Base-by-base conservation (phyloP, 1,140 invertebrate species). In the Chironomus striatipennis region DNA sequence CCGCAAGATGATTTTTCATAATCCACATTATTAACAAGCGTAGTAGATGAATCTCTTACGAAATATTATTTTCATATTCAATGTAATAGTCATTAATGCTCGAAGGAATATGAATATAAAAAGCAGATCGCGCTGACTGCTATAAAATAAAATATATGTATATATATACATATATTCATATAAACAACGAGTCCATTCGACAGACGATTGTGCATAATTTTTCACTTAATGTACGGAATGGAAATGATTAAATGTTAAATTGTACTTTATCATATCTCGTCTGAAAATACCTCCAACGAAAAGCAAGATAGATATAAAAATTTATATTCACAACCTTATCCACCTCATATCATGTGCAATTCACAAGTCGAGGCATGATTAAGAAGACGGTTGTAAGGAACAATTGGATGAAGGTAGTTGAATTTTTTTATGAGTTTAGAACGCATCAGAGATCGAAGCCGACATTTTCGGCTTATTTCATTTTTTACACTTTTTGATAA, bases 221-320 rank as follows among this genome's bases (percentile, higher is more conserved):
- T 70, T 70, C 65, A 70, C 65, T 70, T 70, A 70, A 21, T 70
- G 20, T 21, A 9, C 17, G 18, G 20, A 17, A 70, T 70, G 17
- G 18, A 21, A 70, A 18, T 70, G 17, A 70, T 70, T 70, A 21
- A 70, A 70, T 70, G 65, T 18, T 70, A 70, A 70, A 70, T 57
- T 57, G 47, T 57, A 57, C 47, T 57, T 57, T 57, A 57, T 57
- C 47, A 57, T 57, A 57, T 57, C 47, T 57, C 24, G 47, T n/a
- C 47, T 57, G 47, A 57, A 57, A 57, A 57, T 57, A 57, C 47
- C 47, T 57, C 47, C 47, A 57, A 57, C 47, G 47, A 57, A 57
- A 34, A 5, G n/a, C n/a, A 34, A 34, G 24, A 57, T 57, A 57
- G 47, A 57, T 57, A n/a, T 57, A 57, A n/a, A 57, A 57, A 57